These are phyloP conservation scores for Threskiornis aethiopicus DNA, from an alignment of 2,797 vertebrate species.

Conservation along the genomic window DNA sequence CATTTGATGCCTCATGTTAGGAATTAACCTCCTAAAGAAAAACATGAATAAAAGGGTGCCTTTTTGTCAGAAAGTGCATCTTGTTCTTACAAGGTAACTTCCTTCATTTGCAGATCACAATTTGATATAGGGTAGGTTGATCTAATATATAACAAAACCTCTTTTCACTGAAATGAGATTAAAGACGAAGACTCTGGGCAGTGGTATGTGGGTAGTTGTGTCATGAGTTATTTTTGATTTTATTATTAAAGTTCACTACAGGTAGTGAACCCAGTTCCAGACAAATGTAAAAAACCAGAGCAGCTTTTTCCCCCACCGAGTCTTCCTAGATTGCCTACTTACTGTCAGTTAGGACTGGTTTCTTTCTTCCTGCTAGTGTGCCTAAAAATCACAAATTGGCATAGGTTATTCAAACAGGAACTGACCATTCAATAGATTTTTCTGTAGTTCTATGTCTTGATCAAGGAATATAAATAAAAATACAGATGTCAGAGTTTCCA, in stretches of 20 bases:
- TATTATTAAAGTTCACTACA: not conserved
- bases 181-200: not conserved
- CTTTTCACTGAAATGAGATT: not conserved
- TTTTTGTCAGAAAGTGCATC: conserved; percentile 22
- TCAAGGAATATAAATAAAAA: not conserved
- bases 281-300: not conserved
- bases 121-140: conserved; percentile 37
- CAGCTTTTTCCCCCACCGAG: not conserved
- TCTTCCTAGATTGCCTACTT: not conserved
- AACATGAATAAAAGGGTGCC: not conserved
- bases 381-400: not conserved
- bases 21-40: conserved; percentile 39
- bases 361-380: not conserved
- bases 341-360: not conserved
- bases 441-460: not conserved
- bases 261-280: not conserved
- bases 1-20: conserved; percentile 37
- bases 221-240: not conserved
- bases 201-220: not conserved
- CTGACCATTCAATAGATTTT: not conserved
- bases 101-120: conserved; percentile 45
- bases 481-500: not conserved
- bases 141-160: conserved; percentile 27
- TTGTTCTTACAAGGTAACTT: conserved; percentile 47
- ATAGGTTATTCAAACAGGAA: not conserved